A percentile compares a stretch with the other conserved stretches of the same genome.
These are phyloP conservation scores for Drosophila borborema DNA, from an alignment of 2,888 invertebrate species.

Conservation along the genomic window DNA sequence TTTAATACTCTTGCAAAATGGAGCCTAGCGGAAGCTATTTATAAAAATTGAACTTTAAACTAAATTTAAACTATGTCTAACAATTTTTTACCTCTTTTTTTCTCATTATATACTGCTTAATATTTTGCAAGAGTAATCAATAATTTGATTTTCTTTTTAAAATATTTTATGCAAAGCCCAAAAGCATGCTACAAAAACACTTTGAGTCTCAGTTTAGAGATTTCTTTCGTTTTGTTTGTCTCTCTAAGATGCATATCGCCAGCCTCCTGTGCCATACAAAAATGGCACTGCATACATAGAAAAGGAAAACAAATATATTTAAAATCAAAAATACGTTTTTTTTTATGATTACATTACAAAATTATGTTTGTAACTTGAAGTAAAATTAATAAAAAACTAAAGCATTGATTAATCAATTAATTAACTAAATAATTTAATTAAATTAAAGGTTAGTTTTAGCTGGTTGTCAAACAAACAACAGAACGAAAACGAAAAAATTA, in stretches of 20 bases:
- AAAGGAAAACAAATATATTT: constrained; percentile 4
- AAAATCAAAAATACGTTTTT: constrained; percentile 43
- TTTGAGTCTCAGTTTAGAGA: constrained; percentile 9
- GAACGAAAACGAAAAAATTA: constrained; percentile 4
- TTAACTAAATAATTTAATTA: constrained; percentile 29
- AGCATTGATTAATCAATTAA: constrained; percentile 16
- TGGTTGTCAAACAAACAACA: constrained; percentile 65
- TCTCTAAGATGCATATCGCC: constrained; percentile 14
- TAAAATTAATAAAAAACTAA: constrained; percentile 39
- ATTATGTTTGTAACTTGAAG: constrained; percentile 39
- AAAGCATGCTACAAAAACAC: constrained; percentile 41
- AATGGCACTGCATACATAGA: constrained; percentile 26
- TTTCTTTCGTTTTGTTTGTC: not conserved
- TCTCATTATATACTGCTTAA: not conserved
- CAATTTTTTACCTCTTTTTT: too few relatives aligned
- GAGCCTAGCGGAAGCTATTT: not conserved
- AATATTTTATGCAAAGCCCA: constrained; percentile 24
- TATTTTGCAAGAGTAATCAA: constrained; percentile 20
- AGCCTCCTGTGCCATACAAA: constrained; percentile 42
- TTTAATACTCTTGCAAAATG: constrained; percentile 29
- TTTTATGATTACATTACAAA: constrained; percentile 32
- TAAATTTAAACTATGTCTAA: too few relatives aligned
- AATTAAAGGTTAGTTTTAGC: constrained; percentile 66
- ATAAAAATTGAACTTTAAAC: not conserved
- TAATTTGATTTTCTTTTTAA: not conserved